Evolutionary conservation across 2,113 vertebrate species (phyloP), one percentile per base, ranked within the genome.

Genomic region (Xiphophorus hellerii): DNA sequence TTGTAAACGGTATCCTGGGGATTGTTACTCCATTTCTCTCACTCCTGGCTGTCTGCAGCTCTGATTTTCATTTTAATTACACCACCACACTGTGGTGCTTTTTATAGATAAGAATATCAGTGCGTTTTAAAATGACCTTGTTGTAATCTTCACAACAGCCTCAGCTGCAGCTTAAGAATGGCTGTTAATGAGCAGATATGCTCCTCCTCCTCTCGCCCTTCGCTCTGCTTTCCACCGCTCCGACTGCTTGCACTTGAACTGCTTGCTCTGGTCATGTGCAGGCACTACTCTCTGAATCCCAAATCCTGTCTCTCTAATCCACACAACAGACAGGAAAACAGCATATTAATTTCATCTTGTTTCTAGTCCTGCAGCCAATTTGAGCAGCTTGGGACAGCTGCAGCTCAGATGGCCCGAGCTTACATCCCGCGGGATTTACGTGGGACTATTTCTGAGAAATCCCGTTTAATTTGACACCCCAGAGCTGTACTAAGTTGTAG

Each of bases 311-410:
- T 72, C 70, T 69, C 69, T 90, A 86, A 90, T 91, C 83, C 80
- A 83, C 74, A 85, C 71, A 48, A 81, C 61, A 17, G 61, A 79
- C 71, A 80, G 81, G 63, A 70, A 89, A 90, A 77, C 77, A 71
- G 73, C 82, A 78, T 91, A 89, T 92, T 93, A 64, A 87, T 85
- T 84, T 91, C 69, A 88, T 86, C 91, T 90, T 81, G 76, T 86
- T 82, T 90, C 80, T 65, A 66, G 72, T 73, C 77, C 70, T 4
- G 11, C 67, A 70, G 86, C 87, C 87, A 92, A 89, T 90, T 84
- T 85, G 82, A 78, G 82, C 44, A 70, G 74, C 79, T 35, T 10
- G 69, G 73, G 77, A 78, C 73, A 83, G 80, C 77, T 82, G 81
- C 66, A 81, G 63, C 78, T 65, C 7, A 22, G 70, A 72, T 42